phyloP scores from a whole-genome alignment of 2,797 vertebrate genomes.

The Labroides dimidiatus region DNA sequence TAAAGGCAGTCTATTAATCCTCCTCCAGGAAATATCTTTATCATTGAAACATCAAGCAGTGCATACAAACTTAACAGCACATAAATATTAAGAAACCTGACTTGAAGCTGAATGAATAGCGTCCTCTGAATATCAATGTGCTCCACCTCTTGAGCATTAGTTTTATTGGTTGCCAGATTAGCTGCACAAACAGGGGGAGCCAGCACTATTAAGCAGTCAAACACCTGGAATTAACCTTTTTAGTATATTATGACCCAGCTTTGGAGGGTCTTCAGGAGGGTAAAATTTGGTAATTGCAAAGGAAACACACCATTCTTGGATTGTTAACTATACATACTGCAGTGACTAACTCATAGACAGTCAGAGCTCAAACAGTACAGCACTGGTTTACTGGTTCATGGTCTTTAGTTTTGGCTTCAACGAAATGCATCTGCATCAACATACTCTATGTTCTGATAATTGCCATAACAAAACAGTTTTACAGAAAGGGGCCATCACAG shows the following conservation, averaged over 20 bases:
- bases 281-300: not conserved
- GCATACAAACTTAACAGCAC: constrained; percentile 40
- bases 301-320: constrained; percentile 4
- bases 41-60: constrained; percentile 48
- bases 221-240: constrained; percentile 40
- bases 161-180: constrained; percentile 56
- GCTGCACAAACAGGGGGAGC: constrained; percentile 41
- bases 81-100: constrained; percentile 51
- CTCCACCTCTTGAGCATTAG: constrained; percentile 49
- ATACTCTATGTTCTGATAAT: no score
- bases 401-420: no score
- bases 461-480: no score
- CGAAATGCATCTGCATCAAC: no score
- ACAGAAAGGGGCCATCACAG: no score
- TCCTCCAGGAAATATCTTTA: constrained; percentile 53
- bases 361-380: no score
- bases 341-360: not conserved
- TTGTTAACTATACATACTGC: not conserved
- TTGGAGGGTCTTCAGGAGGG: constrained; percentile 31
- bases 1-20: constrained; percentile 60
- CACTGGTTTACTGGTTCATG: no score
- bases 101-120: constrained; percentile 53
- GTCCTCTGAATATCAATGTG: constrained; percentile 48
- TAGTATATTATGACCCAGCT: constrained; percentile 29
- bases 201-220: constrained; percentile 34